A percentile compares a stretch with the other conserved stretches of the same genome.
These are phyloP conservation scores for Nematostella vectensis DNA, from an alignment of 92 coral and sea anemone species.

Conservation along the genomic window DNA sequence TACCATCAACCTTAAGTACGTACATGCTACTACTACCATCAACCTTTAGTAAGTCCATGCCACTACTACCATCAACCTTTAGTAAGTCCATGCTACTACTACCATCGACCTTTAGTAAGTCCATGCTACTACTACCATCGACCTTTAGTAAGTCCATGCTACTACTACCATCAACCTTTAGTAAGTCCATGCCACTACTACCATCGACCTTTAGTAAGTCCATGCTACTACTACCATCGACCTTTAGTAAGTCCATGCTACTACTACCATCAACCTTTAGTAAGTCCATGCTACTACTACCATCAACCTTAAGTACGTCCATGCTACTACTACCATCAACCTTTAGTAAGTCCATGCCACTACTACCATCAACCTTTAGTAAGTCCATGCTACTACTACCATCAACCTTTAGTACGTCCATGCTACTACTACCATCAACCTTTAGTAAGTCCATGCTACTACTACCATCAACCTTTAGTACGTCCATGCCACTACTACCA, in stretches of 20 bases:
- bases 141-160: constrained; percentile 21
- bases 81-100: constrained; percentile 36
- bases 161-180: constrained; percentile 4
- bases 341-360: constrained; percentile 34
- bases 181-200: neutral
- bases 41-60: no score
- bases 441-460: neutral
- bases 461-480: neutral
- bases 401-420: constrained; percentile 43
- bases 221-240: no score
- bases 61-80: constrained; percentile 46
- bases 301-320: no score
- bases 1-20: no score
- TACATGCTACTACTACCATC: no score
- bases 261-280: no score
- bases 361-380: constrained; percentile 46
- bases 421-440: neutral
- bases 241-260: no score
- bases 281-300: no score
- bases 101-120: constrained; percentile 43
- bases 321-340: constrained; percentile 57
- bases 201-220: neutral
- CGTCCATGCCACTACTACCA: no score
- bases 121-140: constrained; percentile 78
- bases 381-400: constrained; percentile 64